A percentile compares a stretch with the other conserved stretches of the same genome.
These are phyloP conservation scores for Oscheius onirici DNA, from an alignment of 2,888 invertebrate genomes.

Conservation along the genomic window DNA sequence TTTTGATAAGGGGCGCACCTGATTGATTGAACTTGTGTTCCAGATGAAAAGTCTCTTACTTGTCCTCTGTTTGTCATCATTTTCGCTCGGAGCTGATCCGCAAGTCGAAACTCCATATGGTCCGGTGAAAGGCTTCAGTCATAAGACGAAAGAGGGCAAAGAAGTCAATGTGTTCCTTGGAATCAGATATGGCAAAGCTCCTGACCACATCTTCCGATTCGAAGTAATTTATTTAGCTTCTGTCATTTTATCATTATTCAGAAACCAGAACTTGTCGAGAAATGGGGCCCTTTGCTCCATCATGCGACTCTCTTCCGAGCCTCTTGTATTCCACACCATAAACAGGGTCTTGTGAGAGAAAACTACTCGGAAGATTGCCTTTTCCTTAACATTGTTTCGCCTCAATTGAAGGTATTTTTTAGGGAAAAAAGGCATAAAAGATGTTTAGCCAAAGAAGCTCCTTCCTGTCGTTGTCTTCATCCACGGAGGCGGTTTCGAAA, in stretches of 20 bases:
- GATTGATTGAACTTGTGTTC: neutral
- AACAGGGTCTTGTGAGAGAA: constrained; percentile 42
- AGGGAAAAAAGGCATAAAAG: too few relatives aligned
- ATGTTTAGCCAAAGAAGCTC: constrained; percentile 35
- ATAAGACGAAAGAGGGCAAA: constrained; percentile 19
- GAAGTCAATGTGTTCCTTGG: constrained; percentile 52
- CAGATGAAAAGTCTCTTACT: constrained; percentile 14
- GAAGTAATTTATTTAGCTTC: constrained; percentile 38
- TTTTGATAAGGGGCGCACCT: neutral
- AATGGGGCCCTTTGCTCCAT: constrained; percentile 53
- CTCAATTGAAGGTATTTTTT: constrained; percentile 27
- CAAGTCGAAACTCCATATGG: constrained; percentile 28
- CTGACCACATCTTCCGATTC: constrained; percentile 53
- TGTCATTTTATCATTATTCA: constrained; percentile 13
- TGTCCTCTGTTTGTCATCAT: neutral
- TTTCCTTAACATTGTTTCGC: constrained; percentile 57
- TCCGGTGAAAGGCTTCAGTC: constrained; percentile 23
- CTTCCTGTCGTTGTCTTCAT: constrained; percentile 55
- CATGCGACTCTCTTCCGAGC: constrained; percentile 56
- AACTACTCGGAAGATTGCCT: constrained; percentile 59
- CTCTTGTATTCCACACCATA: constrained; percentile 52
- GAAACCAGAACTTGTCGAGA: constrained; percentile 58
- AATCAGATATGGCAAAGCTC: constrained; percentile 56
- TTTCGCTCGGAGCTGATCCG: neutral
- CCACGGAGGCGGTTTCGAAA: constrained; percentile 58